These are phyloP conservation scores for Lacanobia wlatinum DNA, from an alignment of 2,888 invertebrate species.

Conservation along the genomic window DNA sequence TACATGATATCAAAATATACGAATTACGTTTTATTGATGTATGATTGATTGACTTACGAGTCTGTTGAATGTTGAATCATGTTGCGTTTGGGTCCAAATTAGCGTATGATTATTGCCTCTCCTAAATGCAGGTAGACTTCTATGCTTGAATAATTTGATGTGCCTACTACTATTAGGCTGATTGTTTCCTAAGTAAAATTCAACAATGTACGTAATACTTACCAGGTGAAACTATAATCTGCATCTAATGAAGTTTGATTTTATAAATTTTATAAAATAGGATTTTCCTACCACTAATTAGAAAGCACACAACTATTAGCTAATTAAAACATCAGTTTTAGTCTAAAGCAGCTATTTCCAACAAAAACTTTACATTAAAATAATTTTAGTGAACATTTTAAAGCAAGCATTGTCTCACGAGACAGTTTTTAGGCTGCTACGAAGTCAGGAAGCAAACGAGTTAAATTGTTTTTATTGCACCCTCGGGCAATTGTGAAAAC, in stretches of 20 bases:
- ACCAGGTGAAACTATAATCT: neutral
- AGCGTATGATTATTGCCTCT: neutral
- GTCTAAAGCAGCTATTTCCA: slow-evolving; percentile 24
- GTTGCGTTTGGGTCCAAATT: neutral
- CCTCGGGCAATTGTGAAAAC: slow-evolving; percentile 50
- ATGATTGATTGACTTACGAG: slow-evolving; percentile 28
- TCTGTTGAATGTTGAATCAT: slow-evolving; percentile 25
- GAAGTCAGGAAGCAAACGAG: slow-evolving; percentile 56
- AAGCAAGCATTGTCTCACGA: slow-evolving; percentile 42
- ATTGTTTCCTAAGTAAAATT: neutral
- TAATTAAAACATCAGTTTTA: slow-evolving; percentile 19
- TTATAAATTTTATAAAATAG: neutral
- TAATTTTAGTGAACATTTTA: slow-evolving; percentile 52
- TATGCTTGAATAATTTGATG: neutral
- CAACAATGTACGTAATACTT: no score
- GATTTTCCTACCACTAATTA: neutral
- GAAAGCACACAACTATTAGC: slow-evolving; percentile 8
- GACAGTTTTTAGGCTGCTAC: slow-evolving; percentile 47
- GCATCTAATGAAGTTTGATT: neutral
- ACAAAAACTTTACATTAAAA: slow-evolving; percentile 38
- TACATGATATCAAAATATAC: slow-evolving; percentile 35
- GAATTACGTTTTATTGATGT: slow-evolving; percentile 31
- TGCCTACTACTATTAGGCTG: neutral
- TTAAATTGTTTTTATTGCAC: slow-evolving; percentile 59
- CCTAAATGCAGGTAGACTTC: neutral